phyloP scores from a whole-genome alignment of 2,888 invertebrate genomes.

The Lepidonotus clava region DNA sequence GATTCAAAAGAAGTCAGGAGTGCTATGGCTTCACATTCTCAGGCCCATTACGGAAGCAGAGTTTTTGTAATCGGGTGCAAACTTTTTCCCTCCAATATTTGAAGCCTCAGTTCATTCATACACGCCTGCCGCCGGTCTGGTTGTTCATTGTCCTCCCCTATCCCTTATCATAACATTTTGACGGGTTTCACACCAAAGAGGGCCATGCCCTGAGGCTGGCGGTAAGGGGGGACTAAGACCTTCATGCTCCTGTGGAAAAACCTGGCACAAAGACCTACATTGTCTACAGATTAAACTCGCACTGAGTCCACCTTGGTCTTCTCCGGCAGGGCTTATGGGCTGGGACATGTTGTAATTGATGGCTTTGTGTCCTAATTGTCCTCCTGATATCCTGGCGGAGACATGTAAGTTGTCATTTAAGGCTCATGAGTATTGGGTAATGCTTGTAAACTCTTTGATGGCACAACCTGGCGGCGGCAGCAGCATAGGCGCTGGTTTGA shows the following conservation, averaged over 20 bases:
- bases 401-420: not conserved
- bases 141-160: conserved; percentile 33
- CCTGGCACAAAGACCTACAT: not conserved
- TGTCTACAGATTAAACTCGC: conserved; percentile 21
- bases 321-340: not conserved
- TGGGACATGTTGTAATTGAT: conserved; percentile 26
- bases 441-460: not conserved
- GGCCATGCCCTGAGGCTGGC: conserved; percentile 1
- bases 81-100: not conserved
- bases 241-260: conserved; percentile 34
- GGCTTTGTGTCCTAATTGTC: conserved; percentile 3
- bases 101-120: not conserved
- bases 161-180: conserved; percentile 45
- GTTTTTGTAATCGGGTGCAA: not conserved
- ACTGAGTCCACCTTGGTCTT: not conserved
- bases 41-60: no score
- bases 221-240: conserved; percentile 22
- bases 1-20: not conserved
- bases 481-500: no score
- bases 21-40: no score
- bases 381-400: not conserved
- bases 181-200: conserved; percentile 6
- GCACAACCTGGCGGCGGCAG: not conserved
- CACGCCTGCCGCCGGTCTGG: not conserved
- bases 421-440: not conserved